Percentiles rank a stretch among this genome's conserved stretches.
Evolutionary conservation across 2,113 vertebrate species (phyloP).

Genomic region (Acrocephalus arundinaceus): DNA sequence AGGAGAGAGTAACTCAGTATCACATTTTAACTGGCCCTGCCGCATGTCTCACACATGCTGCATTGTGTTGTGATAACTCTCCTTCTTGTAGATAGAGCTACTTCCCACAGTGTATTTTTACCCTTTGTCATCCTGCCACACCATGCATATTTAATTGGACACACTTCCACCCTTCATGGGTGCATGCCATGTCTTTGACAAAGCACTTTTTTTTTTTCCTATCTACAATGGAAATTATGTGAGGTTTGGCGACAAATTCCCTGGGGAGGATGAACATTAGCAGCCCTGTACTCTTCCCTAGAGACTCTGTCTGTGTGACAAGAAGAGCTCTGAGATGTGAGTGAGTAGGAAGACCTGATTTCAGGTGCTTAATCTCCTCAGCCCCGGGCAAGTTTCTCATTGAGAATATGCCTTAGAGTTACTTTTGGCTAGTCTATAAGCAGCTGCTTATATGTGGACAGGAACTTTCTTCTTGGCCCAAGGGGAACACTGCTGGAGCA

Average conservation of each 20-base stretch:
- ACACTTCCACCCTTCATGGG: not conserved
- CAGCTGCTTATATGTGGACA: not conserved
- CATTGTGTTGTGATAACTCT: not conserved
- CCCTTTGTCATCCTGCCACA: not conserved
- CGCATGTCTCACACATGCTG: rapidly evolving
- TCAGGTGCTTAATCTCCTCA: conserved; percentile 16
- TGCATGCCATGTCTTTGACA: not conserved
- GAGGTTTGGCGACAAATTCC: not conserved
- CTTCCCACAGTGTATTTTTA: not conserved
- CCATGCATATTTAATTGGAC: not conserved
- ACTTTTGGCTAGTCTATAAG: not conserved
- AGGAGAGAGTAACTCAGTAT: not conserved
- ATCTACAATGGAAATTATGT: not conserved
- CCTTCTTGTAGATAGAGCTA: not conserved
- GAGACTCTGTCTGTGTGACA: not conserved
- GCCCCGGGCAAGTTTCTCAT: not conserved
- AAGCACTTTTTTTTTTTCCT: not conserved
- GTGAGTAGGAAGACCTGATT: conserved; percentile 3
- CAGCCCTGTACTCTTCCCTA: not conserved
- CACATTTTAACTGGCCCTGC: not conserved
- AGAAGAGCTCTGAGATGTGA: not conserved
- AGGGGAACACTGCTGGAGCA: not conserved
- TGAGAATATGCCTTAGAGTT: not conserved
- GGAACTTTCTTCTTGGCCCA: not conserved
- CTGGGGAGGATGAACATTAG: not conserved